phyloP scores from a whole-genome alignment of 2,797 vertebrate genomes.

The Coregonus ussuriensis region DNA sequence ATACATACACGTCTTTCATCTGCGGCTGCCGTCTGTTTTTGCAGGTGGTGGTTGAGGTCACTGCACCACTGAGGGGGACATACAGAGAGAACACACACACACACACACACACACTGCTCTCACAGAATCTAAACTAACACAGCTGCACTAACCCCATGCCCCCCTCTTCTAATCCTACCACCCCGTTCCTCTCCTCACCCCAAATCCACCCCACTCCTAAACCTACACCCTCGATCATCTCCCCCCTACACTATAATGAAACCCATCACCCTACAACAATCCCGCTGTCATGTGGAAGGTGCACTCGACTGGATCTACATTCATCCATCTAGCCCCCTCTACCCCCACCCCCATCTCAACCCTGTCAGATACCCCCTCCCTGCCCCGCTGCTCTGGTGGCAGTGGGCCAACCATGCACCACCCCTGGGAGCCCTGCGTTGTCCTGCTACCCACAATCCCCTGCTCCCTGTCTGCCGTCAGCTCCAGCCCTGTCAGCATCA shows the following conservation, averaged over 20 bases:
- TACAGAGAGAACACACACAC: not conserved
- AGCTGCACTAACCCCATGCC: constrained; percentile 66
- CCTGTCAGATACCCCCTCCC: constrained; percentile 27
- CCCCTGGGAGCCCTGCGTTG: constrained; percentile 31
- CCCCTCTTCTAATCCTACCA: constrained; percentile 29
- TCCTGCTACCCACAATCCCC: constrained; percentile 40
- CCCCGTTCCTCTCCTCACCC: too few species aligned
- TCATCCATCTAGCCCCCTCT: not conserved
- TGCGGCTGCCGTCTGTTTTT: constrained; percentile 48
- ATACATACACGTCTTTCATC: constrained; percentile 41
- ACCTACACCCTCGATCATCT: not conserved
- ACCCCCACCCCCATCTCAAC: not conserved
- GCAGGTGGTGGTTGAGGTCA: constrained; percentile 61
- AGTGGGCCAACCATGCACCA: constrained; percentile 36
- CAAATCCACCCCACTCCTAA: too few species aligned
- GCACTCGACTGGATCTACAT: not conserved
- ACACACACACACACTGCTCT: not conserved
- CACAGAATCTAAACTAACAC: constrained; percentile 63
- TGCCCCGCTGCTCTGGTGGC: constrained; percentile 15
- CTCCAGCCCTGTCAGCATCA: too few species aligned
- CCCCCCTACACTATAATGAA: too few species aligned
- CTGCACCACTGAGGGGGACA: constrained; percentile 13
- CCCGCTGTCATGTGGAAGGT: not conserved
- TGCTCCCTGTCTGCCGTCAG: constrained; percentile 27
- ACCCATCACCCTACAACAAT: too few species aligned